Conservation (phyloP, 2,888 invertebrate genomes). For the Ophion slaviceki region DNA sequence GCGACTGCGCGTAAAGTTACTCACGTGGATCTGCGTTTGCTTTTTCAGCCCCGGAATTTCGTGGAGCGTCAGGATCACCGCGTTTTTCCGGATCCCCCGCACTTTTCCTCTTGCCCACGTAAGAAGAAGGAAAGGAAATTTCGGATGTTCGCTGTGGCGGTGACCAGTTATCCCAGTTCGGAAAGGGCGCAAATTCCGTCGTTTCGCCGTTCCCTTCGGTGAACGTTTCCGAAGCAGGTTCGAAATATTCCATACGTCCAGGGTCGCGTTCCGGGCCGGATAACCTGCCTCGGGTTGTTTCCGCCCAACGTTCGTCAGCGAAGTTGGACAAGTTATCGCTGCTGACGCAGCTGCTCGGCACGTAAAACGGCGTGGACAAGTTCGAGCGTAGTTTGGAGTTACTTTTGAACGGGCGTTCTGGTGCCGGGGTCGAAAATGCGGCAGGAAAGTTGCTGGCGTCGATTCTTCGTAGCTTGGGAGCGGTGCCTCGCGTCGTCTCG, state of each 20-base stretch:
- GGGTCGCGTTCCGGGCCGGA: neutral
- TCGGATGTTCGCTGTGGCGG: slow-evolving; percentile 25
- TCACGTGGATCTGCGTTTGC: slow-evolving; percentile 6
- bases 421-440: neutral
- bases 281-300: slow-evolving; percentile 33
- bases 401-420: neutral
- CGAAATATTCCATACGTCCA: too few relatives aligned
- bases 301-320: slow-evolving; percentile 28
- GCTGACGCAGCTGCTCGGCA: slow-evolving; percentile 36
- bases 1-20: neutral
- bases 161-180: slow-evolving; percentile 46
- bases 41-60: neutral
- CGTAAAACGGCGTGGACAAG: slow-evolving; percentile 8
- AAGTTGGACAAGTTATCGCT: slow-evolving; percentile 46
- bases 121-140: slow-evolving; percentile 34
- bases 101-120: neutral
- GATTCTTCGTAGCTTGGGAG: slow-evolving; percentile 43
- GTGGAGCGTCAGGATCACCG: neutral
- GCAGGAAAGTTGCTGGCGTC: slow-evolving; percentile 8
- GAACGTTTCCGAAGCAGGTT: neutral
- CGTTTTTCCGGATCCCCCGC: neutral
- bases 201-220: neutral
- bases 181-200: slow-evolving; percentile 19
- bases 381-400: neutral
- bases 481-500: neutral